A percentile compares a stretch with the other conserved stretches of the same genome.
Evolutionary conservation across 2,888 invertebrate genomes (phyloP).

Genomic region (Scaptomyza tumidula): DNA sequence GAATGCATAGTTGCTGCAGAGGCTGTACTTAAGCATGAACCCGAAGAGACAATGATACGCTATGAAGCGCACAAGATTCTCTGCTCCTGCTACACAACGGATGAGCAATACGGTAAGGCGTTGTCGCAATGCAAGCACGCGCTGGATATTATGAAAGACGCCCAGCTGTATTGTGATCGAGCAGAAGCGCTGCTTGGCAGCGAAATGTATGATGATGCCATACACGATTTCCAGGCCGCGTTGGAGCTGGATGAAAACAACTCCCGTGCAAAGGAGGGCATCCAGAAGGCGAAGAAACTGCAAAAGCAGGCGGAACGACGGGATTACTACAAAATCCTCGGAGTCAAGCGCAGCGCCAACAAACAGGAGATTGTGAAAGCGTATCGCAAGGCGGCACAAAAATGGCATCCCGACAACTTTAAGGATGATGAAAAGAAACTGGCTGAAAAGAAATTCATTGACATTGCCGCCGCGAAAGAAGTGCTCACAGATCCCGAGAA

Average conservation of each 20-base stretch:
- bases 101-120: conserved; percentile 90
- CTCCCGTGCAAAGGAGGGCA: conserved; percentile 94
- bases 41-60: conserved; percentile 89
- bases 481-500: conserved; percentile 95
- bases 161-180: conserved; percentile 93
- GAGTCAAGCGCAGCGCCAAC: conserved; percentile 94
- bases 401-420: conserved; percentile 99
- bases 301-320: conserved; percentile 96
- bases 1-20: conserved; percentile 90
- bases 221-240: conserved; percentile 94
- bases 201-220: conserved; percentile 97
- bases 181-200: conserved; percentile 95
- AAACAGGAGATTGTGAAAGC: conserved; percentile 98
- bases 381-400: conserved; percentile 97
- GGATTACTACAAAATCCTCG: conserved; percentile 95
- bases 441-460: conserved; percentile 99
- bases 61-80: conserved; percentile 91
- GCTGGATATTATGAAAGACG: conserved; percentile 90
- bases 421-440: conserved; percentile 94
- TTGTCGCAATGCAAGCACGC: conserved; percentile 92
- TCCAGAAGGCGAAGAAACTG: conserved; percentile 94
- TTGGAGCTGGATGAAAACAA: conserved; percentile 91
- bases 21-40: conserved; percentile 89
- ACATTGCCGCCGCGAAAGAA: conserved; percentile 99
- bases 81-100: conserved; percentile 91